These are phyloP conservation scores for Malthinus seriepunctatus DNA, from an alignment of 2,888 invertebrate genomes.

Conservation along the genomic window DNA sequence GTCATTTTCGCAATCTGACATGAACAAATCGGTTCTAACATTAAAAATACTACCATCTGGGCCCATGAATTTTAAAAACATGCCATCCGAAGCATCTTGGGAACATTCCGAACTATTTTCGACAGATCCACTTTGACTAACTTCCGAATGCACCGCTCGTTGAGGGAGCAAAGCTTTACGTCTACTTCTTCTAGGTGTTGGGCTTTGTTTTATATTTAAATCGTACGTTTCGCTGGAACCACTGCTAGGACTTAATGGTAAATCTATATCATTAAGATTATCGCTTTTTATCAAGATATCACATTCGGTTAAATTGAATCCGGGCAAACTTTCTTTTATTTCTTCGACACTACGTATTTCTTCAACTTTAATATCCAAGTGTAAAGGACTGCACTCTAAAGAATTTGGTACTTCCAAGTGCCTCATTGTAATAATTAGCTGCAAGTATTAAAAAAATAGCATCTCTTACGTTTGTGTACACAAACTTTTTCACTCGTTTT, in stretches of 20 bases:
- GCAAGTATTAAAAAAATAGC: not conserved
- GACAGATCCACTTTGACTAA: constrained; percentile 38
- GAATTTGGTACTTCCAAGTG: constrained; percentile 26
- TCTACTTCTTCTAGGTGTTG: constrained; percentile 40
- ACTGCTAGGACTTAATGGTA: constrained; percentile 29
- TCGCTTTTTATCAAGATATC: constrained; percentile 33
- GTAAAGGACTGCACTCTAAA: not conserved
- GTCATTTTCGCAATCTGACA: constrained; percentile 33
- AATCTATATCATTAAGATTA: constrained; percentile 29
- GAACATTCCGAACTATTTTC: constrained; percentile 45
- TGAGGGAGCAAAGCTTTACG: constrained; percentile 48
- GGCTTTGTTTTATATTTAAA: constrained; percentile 26
- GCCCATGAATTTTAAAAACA: constrained; percentile 15
- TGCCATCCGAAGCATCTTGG: constrained; percentile 38
- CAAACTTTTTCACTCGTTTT: too few relatives aligned
- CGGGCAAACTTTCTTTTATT: constrained; percentile 39
- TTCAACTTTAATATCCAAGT: constrained; percentile 36
- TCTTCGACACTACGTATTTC: constrained; percentile 34
- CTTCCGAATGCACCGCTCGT: constrained; percentile 43
- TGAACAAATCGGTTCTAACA: constrained; percentile 28
- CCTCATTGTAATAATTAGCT: constrained; percentile 21
- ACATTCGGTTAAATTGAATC: constrained; percentile 35
- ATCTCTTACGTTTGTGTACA: too few relatives aligned
- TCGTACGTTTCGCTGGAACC: constrained; percentile 29
- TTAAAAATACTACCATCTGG: constrained; percentile 11